phyloP scores from a whole-genome alignment of 2,888 invertebrate genomes.

The Nudaria mundana region DNA sequence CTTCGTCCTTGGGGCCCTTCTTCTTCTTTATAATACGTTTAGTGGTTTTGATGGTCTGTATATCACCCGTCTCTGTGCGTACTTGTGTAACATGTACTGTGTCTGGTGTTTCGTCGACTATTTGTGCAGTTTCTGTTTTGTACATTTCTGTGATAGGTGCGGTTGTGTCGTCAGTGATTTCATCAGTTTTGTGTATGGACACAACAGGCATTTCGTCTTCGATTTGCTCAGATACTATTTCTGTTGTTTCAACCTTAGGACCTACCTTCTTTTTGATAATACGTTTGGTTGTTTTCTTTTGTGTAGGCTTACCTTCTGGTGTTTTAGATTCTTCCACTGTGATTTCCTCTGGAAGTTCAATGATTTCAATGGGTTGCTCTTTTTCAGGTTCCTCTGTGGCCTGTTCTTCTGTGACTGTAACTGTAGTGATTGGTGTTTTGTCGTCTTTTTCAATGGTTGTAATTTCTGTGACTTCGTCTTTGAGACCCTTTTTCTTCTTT shows the following conservation, averaged over 20 bases:
- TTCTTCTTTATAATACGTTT: constrained; percentile 48
- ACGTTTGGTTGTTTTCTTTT: background rate
- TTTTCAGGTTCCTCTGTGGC: background rate
- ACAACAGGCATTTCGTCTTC: constrained; percentile 15
- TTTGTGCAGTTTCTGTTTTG: constrained; percentile 8
- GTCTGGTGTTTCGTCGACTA: constrained; percentile 29
- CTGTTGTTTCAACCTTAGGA: constrained; percentile 9
- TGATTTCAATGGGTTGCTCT: background rate
- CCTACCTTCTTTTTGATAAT: background rate
- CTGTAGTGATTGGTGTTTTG: constrained; percentile 47
- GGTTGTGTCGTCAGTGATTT: constrained; percentile 11
- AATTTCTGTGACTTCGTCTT: constrained; percentile 67
- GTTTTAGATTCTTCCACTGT: background rate
- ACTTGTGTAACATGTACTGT: constrained; percentile 16
- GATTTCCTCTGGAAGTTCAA: background rate
- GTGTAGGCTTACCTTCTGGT: background rate
- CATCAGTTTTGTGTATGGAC: constrained; percentile 14
- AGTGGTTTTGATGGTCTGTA: constrained; percentile 41
- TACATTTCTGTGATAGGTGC: constrained; percentile 7
- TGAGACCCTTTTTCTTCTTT: constrained; percentile 26
- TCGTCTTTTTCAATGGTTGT: constrained; percentile 63
- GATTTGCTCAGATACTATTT: constrained; percentile 13
- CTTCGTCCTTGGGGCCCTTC: constrained; percentile 49
- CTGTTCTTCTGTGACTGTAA: constrained; percentile 14
- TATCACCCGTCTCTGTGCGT: constrained; percentile 8